phyloP scores from a whole-genome alignment of 2,888 invertebrate species.

The Tuta absoluta region DNA sequence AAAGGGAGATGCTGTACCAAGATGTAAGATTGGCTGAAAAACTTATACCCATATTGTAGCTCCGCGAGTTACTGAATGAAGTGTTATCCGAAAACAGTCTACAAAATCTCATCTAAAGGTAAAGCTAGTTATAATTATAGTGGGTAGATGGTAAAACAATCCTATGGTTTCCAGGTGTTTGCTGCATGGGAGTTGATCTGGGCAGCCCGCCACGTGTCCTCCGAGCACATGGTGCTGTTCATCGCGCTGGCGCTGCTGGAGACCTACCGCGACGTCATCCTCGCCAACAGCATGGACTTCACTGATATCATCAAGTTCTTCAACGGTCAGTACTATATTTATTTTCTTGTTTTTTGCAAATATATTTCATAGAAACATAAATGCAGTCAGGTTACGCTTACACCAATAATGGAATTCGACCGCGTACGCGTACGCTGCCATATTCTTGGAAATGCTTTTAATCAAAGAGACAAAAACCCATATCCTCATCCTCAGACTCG shows the following conservation, averaged over 20 bases:
- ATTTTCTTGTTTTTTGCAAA: slow-evolving; percentile 41
- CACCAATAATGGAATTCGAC: slow-evolving; percentile 72
- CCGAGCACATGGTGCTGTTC: slow-evolving; percentile 95
- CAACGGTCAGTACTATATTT: not conserved
- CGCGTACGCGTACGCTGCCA: slow-evolving; percentile 56
- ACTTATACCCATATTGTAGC: not conserved
- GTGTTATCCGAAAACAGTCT: no score
- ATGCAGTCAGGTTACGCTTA: slow-evolving; percentile 68
- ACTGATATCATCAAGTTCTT: slow-evolving; percentile 96
- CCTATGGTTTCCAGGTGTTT: slow-evolving; percentile 76
- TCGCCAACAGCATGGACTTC: slow-evolving; percentile 98
- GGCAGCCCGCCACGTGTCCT: slow-evolving; percentile 94
- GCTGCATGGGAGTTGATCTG: slow-evolving; percentile 97
- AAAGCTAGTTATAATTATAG: not conserved
- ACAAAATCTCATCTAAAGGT: no score
- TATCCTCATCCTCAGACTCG: slow-evolving; percentile 98
- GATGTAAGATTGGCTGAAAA: slow-evolving; percentile 82
- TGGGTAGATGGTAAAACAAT: no score
- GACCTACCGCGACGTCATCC: slow-evolving; percentile 95
- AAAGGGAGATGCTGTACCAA: slow-evolving; percentile 94
- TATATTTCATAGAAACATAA: not conserved
- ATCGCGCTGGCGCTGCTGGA: slow-evolving; percentile 95
- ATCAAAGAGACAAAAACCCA: slow-evolving; percentile 98
- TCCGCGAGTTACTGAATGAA: no score
- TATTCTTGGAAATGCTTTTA: slow-evolving; percentile 72